Percentiles rank a stretch among this genome's conserved stretches.
phyloP scores from a whole-genome alignment of 2,113 vertebrate genomes.

The Synodontis membranacea region DNA sequence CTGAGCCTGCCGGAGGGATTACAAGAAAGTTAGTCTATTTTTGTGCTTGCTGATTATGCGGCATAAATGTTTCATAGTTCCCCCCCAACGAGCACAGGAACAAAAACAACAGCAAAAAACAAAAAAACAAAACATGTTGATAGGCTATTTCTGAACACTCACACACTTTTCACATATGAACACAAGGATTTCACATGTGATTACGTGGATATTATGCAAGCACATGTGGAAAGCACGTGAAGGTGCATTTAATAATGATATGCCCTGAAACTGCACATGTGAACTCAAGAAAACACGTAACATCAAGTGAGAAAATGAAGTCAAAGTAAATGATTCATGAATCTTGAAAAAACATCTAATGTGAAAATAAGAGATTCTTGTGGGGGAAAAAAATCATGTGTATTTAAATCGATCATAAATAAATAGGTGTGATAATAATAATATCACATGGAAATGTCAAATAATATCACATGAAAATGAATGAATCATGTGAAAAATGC shows the following conservation, averaged over 20 bases:
- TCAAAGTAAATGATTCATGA: background rate
- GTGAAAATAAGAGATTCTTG: background rate
- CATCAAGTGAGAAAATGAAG: background rate
- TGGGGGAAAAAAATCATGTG: too few species aligned
- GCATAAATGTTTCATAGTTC: slow-evolving; percentile 66
- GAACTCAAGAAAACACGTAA: background rate
- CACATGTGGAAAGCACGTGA: background rate
- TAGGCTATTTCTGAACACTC: background rate
- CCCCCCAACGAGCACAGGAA: slow-evolving; percentile 42
- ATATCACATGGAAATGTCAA: background rate
- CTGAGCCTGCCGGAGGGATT: slow-evolving; percentile 47
- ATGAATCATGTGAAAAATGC: background rate
- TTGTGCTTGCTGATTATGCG: slow-evolving; percentile 53
- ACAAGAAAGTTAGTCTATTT: slow-evolving; percentile 43
- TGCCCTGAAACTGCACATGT: background rate
- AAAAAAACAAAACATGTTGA: slow-evolving; percentile 40
- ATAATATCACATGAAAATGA: background rate
- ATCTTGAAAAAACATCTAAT: background rate
- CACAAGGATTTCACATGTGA: background rate
- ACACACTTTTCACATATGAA: background rate
- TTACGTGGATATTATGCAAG: background rate
- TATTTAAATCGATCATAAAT: background rate
- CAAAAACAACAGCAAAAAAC: slow-evolving; percentile 41
- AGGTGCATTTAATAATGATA: background rate
- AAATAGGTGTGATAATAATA: too few species aligned